A percentile compares a stretch with the other conserved stretches of the same genome.
Evolutionary conservation across 2,888 invertebrate genomes (phyloP).

Genomic region (Dryobotodes eremita): DNA sequence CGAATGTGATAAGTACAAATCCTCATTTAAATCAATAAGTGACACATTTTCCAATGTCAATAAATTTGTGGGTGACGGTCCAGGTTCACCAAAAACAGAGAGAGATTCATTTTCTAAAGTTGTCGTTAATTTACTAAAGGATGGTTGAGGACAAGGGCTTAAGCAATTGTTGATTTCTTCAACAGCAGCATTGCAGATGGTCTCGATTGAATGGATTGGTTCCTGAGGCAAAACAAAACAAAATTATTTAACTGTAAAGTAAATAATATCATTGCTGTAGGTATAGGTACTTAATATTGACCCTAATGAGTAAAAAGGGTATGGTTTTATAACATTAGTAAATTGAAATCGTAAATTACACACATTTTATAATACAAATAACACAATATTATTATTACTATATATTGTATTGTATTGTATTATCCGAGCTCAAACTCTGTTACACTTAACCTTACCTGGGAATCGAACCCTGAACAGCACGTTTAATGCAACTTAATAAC

Average conservation of each 20-base stretch:
- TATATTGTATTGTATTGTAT: too few species aligned
- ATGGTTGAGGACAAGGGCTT: conserved; percentile 29
- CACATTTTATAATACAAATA: conserved; percentile 4
- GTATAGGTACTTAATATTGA: conserved; percentile 15
- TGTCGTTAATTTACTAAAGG: conserved; percentile 19
- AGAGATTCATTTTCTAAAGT: conserved; percentile 26
- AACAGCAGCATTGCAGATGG: conserved; percentile 24
- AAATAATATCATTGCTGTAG: conserved; percentile 23
- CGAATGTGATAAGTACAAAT: conserved; percentile 23
- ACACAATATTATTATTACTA: conserved; percentile 1
- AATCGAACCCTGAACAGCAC: conserved; percentile 9
- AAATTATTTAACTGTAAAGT: conserved; percentile 1
- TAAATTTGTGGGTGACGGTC: conserved; percentile 20
- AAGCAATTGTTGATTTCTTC: conserved; percentile 30
- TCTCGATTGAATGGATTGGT: conserved; percentile 14
- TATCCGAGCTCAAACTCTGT: conserved; percentile 8
- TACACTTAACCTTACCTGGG: conserved; percentile 10
- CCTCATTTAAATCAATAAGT: conserved; percentile 25
- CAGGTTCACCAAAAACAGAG: conserved; percentile 23
- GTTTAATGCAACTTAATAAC: conserved; percentile 3
- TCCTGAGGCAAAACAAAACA: conserved; percentile 10
- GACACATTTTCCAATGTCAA: conserved; percentile 23
- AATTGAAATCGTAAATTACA: conserved; percentile 5
- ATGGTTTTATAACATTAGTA: conserved; percentile 19
- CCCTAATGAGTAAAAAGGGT: conserved; percentile 16